Evolutionary conservation across 2,113 vertebrate species (phyloP).

Genomic region (Gymnarchus niloticus): DNA sequence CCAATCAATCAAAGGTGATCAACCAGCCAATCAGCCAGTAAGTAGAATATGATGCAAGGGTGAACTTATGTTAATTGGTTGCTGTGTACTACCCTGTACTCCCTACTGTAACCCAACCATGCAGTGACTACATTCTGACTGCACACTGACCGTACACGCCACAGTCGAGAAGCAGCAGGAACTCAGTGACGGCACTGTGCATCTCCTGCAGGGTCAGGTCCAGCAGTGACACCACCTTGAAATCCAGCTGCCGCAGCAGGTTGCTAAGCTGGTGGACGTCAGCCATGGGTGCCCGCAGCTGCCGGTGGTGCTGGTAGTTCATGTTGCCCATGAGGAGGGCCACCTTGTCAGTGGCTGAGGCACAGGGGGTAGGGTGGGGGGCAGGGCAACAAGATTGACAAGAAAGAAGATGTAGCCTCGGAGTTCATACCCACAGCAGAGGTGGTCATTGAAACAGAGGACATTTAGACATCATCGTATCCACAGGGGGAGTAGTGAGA

Average conservation of each 20-base stretch:
- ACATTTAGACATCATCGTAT: neutral
- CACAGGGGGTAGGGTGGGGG: conserved; percentile 7
- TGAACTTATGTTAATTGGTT: neutral
- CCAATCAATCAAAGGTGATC: neutral
- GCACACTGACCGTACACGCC: conserved; percentile 69
- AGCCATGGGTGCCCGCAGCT: conserved; percentile 69
- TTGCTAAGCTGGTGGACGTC: conserved; percentile 72
- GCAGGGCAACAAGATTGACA: neutral
- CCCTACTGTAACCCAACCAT: no score
- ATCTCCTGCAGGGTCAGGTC: conserved; percentile 77
- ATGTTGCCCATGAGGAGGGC: conserved; percentile 80
- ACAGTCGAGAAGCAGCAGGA: conserved; percentile 73
- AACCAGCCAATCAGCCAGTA: neutral
- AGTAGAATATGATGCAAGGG: neutral
- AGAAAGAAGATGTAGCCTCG: neutral
- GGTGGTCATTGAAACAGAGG: neutral
- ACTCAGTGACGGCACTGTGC: conserved; percentile 73
- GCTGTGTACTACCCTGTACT: neutral
- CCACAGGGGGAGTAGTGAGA: neutral
- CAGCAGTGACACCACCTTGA: conserved; percentile 79
- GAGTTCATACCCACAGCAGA: neutral
- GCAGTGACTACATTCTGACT: no score
- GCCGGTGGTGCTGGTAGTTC: conserved; percentile 72
- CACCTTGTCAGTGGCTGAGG: conserved; percentile 83
- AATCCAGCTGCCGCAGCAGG: conserved; percentile 73